Base-by-base conservation (phyloP, 2,113 vertebrate genomes). In the Stomatorhinus ivindoensis region DNA sequence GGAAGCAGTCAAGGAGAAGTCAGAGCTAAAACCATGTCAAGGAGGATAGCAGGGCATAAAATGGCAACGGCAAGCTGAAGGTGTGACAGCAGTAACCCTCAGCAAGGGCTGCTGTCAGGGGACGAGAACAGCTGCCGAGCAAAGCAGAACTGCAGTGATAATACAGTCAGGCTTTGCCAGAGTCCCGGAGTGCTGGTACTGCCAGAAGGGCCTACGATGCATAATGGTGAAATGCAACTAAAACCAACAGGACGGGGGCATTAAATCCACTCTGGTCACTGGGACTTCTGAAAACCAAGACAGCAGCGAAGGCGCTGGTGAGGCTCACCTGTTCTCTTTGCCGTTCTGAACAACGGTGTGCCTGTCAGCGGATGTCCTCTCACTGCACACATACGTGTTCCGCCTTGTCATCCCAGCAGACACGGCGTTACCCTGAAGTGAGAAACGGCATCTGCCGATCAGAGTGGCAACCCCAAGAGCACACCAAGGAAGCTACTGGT, bases 351-450 rank as follows among this genome's bases (percentile, higher is more conserved):
- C 97, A 89, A 99, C 97, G 17, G 98, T 97, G 85, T 99, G 98
- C 24, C 97, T 96, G 89, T 99, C 98, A 0, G 97, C 92, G 92
- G 97, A 96, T 89, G 97, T 97, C 87, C 97, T 94, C 93, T 99
- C 98, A 51, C 96, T 98, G 96, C 98, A 99, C 90, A 99, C 97
- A 0, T 99, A 99, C 0, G 98, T 99, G 94, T 99, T 99, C 93
- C 98, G 96, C 87, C 98, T 94, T 2, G 97, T 97, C 97, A 99
- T 99, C 17, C 98, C 97, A 61, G 97, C 97, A 3, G 98, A 97
- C 65, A 97, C 95, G 2, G 97, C 92, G 92, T 95, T 98, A 94
- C 96, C 99, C 98, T 99, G 94, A 55, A 93, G 92, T 46, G 50
- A 4, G 65, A 69, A 42, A 44, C 9, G 55, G 8, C 21, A 15